Evolutionary conservation across 2,888 invertebrate species (phyloP).

Genomic region (Caenorhabditis zanzibari): DNA sequence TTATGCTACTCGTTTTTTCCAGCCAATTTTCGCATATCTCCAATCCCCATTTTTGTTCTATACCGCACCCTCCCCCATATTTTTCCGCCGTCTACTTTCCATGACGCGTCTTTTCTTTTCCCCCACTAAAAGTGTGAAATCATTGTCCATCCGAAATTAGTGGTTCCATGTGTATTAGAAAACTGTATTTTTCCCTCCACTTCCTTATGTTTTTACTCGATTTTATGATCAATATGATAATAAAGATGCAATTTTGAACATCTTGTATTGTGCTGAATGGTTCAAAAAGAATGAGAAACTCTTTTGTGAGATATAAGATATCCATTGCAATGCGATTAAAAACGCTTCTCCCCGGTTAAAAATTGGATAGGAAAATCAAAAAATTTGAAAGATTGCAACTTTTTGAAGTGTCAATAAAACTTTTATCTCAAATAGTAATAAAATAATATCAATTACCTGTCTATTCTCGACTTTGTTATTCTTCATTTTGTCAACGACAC

Average conservation of each 20-base stretch:
- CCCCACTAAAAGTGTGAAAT: constrained; percentile 28
- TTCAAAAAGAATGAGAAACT: too few species aligned
- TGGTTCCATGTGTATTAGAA: constrained; percentile 15
- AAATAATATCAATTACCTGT: constrained; percentile 42
- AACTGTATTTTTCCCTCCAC: constrained; percentile 18
- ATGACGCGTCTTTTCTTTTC: constrained; percentile 22
- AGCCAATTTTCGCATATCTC: constrained; percentile 52
- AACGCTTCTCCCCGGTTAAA: too few species aligned
- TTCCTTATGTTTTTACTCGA: constrained; percentile 21
- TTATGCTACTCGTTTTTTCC: constrained; percentile 7
- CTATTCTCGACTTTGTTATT: constrained; percentile 27
- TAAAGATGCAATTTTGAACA: not conserved
- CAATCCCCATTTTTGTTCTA: not conserved
- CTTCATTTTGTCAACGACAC: constrained; percentile 40
- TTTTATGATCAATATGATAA: constrained; percentile 26
- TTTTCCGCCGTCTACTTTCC: constrained; percentile 38
- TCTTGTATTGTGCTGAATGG: too few species aligned
- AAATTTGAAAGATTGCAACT: not conserved
- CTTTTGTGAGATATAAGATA: too few species aligned
- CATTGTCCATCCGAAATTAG: constrained; percentile 13
- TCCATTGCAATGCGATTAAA: too few species aligned
- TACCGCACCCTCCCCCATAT: not conserved
- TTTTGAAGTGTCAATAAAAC: not conserved
- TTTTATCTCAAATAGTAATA: too few species aligned
- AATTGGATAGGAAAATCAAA: not conserved